phyloP scores from a whole-genome alignment of 2,113 vertebrate genomes.

The Oreochromis niloticus region DNA sequence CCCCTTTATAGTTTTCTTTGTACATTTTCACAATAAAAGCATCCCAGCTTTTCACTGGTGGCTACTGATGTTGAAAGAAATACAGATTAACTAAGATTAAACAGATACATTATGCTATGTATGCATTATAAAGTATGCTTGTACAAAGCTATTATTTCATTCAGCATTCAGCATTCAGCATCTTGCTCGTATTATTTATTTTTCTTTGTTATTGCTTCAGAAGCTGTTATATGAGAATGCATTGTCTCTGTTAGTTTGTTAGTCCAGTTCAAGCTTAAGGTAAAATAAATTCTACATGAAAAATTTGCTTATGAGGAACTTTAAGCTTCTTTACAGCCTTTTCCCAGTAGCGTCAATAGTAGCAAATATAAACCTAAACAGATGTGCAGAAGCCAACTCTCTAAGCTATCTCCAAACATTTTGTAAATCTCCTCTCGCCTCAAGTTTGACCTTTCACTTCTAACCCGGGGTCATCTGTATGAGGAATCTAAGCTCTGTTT shows the following conservation, averaged over 20 bases:
- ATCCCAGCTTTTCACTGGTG: neutral
- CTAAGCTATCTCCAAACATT: neutral
- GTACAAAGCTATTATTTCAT: neutral
- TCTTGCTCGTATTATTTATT: neutral
- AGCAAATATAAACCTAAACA: neutral
- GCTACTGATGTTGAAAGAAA: neutral
- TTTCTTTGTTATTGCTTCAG: neutral
- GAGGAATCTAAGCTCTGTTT: neutral
- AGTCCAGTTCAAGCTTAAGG: neutral
- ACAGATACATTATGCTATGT: neutral
- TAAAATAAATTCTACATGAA: neutral
- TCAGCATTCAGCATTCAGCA: neutral
- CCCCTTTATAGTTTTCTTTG: neutral
- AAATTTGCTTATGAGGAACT: neutral
- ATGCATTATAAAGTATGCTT: neutral
- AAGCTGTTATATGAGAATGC: neutral
- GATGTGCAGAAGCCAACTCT: neutral
- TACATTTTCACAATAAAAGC: neutral
- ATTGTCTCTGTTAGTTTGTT: neutral
- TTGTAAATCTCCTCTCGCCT: neutral
- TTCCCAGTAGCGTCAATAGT: neutral
- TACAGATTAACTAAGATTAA: neutral
- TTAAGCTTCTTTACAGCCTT: neutral
- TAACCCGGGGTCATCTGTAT: neutral
- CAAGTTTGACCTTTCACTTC: conserved; percentile 2